Base-by-base conservation (phyloP, 2,888 invertebrate genomes). In the Toxonevra muliebris region DNA sequence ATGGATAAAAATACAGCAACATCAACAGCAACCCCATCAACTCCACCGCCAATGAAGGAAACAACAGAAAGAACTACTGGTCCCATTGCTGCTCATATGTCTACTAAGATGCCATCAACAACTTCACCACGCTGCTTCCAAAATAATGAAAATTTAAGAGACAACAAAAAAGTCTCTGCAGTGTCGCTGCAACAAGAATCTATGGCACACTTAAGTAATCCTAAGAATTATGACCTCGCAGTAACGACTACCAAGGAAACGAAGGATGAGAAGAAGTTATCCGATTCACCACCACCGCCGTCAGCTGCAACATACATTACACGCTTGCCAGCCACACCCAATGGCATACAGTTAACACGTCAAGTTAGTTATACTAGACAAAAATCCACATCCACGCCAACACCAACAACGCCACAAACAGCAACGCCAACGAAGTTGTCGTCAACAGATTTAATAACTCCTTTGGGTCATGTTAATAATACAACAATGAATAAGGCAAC, bases 261-360 rank as follows among this genome's bases (percentile, higher is more conserved):
- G 30, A 30, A 2, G 30, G 30, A 30, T 4, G 7, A 30, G 3
- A 30, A 30, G 30, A 30, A 30, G 30, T 7, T 30, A 30, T 4
- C 10, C 48, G 3, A 41, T 17, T 30, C 60, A 19, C 40, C 53
- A 42, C 1, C 53, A 41, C 10, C 55, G 12, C 66, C 61, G 41
- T 17, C 57, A 0, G 13, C 42, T 10, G 19, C 20, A 12, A 71
- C 70, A n/a, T 71, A 69, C 64, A 62, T 69, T 13, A 74, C 73
- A 64, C 71, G 66, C 48, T 69, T 73, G 57, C 69, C 73, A 57
- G 64, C 57, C 11, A 68, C 71, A 61, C 52, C 70, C 60, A 70
- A 63, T 8, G 71, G 73, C 55, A 73, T 70, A 54, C 71, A 73
- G 54, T 65, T 73, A 20, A 53, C 69, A 64, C 68, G 64, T 48